Base-by-base conservation (phyloP, 2,113 vertebrate species). In the Misgurnus mizolepis region DNA sequence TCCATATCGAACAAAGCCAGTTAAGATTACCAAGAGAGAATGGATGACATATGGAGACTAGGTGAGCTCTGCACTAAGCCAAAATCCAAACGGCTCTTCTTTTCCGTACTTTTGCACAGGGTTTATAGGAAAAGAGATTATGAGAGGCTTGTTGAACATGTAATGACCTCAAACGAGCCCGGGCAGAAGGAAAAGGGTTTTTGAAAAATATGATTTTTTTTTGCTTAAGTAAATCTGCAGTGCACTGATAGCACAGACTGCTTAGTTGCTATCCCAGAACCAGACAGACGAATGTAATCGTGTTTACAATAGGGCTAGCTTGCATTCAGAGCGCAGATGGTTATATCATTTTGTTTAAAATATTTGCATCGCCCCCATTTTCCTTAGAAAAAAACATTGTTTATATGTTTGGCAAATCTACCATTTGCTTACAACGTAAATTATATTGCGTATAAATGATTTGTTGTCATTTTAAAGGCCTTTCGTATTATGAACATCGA, bases 101-200 rank as follows among this genome's bases (percentile, higher is more conserved):
- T 39, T 22, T 70, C 34, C 62, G 67, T 40, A 56, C 55, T 74
- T 55, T 81, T 62, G 53, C 61, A 61, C 78, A 78, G 45, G 65
- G 47, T 76, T 69, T 74, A 73, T 79, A 14, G 67, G 67, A 69
- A 76, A 64, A 77, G 68, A 84, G 67, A 84, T 84, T 78, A 81
- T 67, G 15, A 75, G 72, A 56, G 15, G 71, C 72, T 78, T 80
- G 77, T 70, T 80, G 55, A 73, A 50, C 71, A 76, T 74, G 74
- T 75, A 58, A 66, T 79, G 75, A 67, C 77, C 80, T 79, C 66
- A 60, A 47, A 67, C 65, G 49, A 73, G 53, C 61, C 12, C 41
- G 15, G 47, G 72, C 56, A 60, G 55, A 71, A 76, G 77, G n/a
- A 69, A 77, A 76, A 11, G 12, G 0, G 40, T 77, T 56, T 74